Percentiles rank a stretch among this genome's conserved stretches.
phyloP scores from a whole-genome alignment of 1,140 invertebrate genomes.

The Drosophila santomea region DNA sequence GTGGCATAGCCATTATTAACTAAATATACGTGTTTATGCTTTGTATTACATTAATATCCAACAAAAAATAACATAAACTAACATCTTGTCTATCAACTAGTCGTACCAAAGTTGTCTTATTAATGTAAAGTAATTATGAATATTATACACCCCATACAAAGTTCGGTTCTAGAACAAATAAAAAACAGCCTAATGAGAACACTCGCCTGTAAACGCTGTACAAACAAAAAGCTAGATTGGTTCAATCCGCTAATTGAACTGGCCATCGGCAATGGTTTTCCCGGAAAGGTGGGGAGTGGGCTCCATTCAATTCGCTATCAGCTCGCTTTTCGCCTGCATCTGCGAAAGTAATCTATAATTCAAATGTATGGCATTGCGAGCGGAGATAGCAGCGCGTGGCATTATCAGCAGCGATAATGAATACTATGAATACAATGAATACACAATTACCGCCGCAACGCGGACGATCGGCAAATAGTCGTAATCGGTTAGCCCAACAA shows the following conservation, averaged over 20 bases:
- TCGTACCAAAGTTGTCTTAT: too few relatives aligned
- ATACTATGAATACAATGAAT: constrained; percentile 56
- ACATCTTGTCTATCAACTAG: too few relatives aligned
- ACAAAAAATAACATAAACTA: too few relatives aligned
- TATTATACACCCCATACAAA: too few relatives aligned
- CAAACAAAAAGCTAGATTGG: constrained; percentile 12
- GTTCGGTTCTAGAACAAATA: not conserved
- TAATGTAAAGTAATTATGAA: too few relatives aligned
- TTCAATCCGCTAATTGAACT: constrained; percentile 28
- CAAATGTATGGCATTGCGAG: constrained; percentile 64
- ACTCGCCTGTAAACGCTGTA: constrained; percentile 9
- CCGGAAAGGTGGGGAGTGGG: constrained; percentile 1
- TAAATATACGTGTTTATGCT: too few relatives aligned
- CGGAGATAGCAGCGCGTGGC: constrained; percentile 51
- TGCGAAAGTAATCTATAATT: constrained; percentile 63
- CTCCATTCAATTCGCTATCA: constrained; percentile 38
- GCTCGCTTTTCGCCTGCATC: constrained; percentile 26
- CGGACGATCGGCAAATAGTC: constrained; percentile 46
- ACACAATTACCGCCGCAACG: constrained; percentile 66
- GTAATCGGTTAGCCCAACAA: constrained; percentile 39
- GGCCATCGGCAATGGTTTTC: constrained; percentile 17
- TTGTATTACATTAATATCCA: too few relatives aligned
- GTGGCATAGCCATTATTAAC: too few relatives aligned
- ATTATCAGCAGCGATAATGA: constrained; percentile 68
- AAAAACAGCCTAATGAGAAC: not conserved